Evolutionary conservation across 2,888 invertebrate genomes (phyloP), one percentile per base, ranked within the genome.

Genomic region (Drosophila neonasuta): DNA sequence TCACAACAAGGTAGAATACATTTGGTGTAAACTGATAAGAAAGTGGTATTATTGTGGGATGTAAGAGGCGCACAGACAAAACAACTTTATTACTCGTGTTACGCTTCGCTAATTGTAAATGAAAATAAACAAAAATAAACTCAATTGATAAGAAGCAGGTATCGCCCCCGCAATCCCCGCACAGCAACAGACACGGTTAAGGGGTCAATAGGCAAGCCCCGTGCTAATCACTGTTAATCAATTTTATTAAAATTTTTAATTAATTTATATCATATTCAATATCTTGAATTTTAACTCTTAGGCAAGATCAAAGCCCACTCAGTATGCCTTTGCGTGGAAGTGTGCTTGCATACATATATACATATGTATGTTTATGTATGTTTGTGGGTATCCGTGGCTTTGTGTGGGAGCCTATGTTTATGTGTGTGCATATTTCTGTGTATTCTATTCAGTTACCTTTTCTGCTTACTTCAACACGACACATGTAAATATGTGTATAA

Each of bases 61-160:
- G 9, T 10, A 36, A 4, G 11, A 36, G 11, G 5, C n/a, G 11
- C 11, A 36, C 11, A 36, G 36, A n/a, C 36, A 36, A 36, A 36
- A 32, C n/a, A 30, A 32, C n/a, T 41, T 49, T 66, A 39, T 30
- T 59, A 48, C 24, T 36, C 48, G 20, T 52, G 46, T 13, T 46
- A 20, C 51, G 44, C n/a, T 55, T 24, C 29, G 62, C 56, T 52
- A 24, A 59, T 56, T 42, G 29, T n/a, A 46, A 50, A 54, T 44
- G 15, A 63, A 60, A 66, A 50, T 55, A 66, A 71, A 57, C 50
- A 63, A 57, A 67, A 13, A 24, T 24, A 24, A 17, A 9, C 29
- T 29, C 17, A n/a, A 36, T 41, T 72, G 74, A 72, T 72, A 72
- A 74, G 32, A 48, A 29, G 46, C 55, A 63, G 17, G 30, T 30